Conservation (phyloP, 2,797 vertebrate species). For the Peromyscus nudipes region DNA sequence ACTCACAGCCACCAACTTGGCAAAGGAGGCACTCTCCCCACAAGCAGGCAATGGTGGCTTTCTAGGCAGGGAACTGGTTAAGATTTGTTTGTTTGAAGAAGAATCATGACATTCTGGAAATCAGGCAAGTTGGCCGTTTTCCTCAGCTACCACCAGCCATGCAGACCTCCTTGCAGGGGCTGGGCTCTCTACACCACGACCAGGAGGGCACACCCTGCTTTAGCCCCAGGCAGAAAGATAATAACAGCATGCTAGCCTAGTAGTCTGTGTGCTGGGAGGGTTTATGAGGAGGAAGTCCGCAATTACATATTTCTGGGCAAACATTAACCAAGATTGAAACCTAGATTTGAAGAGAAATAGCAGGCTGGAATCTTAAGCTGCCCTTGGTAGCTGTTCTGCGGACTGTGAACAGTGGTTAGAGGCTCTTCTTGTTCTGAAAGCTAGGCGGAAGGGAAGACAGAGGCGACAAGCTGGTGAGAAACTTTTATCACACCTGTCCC, state of each 20-base stretch:
- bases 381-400: conserved; percentile 76
- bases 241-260: conserved; percentile 91
- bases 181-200: conserved; percentile 82
- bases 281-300: conserved; percentile 94
- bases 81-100: conserved; percentile 42
- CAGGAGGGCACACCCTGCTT: conserved; percentile 82
- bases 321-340: conserved; percentile 93
- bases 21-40: not conserved
- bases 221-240: conserved; percentile 88
- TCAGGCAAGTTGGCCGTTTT: not conserved
- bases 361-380: conserved; percentile 85
- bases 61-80: conserved; percentile 31
- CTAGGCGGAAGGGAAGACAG: conserved; percentile 46
- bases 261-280: conserved; percentile 90
- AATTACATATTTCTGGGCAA: conserved; percentile 96
- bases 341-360: conserved; percentile 88
- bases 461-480: conserved; percentile 34
- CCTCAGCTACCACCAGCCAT: conserved; percentile 30
- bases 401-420: conserved; percentile 81
- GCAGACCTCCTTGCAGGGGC: conserved; percentile 78
- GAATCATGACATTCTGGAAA: not conserved
- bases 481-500: conserved; percentile 18
- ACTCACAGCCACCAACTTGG: not conserved
- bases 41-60: not conserved
- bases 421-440: not conserved